These are phyloP conservation scores for Eupeodes luniger DNA, from an alignment of 2,888 invertebrate species.

Conservation along the genomic window DNA sequence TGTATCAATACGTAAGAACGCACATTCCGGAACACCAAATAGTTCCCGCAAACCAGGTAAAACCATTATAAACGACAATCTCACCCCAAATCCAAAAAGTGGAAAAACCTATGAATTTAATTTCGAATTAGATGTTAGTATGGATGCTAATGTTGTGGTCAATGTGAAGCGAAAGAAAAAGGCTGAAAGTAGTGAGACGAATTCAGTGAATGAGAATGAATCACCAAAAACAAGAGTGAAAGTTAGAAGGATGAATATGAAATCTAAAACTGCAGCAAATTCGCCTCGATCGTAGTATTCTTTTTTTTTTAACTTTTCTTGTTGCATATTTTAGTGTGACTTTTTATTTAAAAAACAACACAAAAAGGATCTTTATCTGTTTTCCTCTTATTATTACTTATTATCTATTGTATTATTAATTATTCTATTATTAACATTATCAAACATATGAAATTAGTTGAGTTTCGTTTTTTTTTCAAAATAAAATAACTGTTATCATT, in stretches of 20 bases:
- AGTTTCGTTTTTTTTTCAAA: constrained; percentile 7
- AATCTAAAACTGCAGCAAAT: background rate
- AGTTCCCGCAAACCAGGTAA: constrained; percentile 80
- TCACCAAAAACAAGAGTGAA: constrained; percentile 80
- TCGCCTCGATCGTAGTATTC: constrained; percentile 34
- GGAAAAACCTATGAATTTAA: constrained; percentile 83
- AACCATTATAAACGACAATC: constrained; percentile 82
- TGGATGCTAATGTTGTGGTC: constrained; percentile 84
- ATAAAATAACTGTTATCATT: constrained; percentile 22
- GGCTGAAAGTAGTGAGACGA: constrained; percentile 28
- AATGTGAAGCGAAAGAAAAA: constrained; percentile 83
- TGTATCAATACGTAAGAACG: constrained; percentile 69
- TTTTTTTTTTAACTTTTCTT: background rate
- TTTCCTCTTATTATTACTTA: background rate
- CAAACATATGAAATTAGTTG: constrained; percentile 18
- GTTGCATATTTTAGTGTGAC: constrained; percentile 39
- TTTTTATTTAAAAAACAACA: background rate
- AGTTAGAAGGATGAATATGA: constrained; percentile 79
- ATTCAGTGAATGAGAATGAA: constrained; percentile 35
- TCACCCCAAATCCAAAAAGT: constrained; percentile 81
- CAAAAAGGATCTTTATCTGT: background rate
- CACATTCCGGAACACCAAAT: constrained; percentile 29
- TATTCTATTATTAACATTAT: constrained; percentile 21
- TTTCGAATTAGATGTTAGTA: constrained; percentile 83
- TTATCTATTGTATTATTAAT: constrained; percentile 19